Evolutionary conservation across 2,797 vertebrate genomes (phyloP).

Genomic region (Pelochelys cantorii): DNA sequence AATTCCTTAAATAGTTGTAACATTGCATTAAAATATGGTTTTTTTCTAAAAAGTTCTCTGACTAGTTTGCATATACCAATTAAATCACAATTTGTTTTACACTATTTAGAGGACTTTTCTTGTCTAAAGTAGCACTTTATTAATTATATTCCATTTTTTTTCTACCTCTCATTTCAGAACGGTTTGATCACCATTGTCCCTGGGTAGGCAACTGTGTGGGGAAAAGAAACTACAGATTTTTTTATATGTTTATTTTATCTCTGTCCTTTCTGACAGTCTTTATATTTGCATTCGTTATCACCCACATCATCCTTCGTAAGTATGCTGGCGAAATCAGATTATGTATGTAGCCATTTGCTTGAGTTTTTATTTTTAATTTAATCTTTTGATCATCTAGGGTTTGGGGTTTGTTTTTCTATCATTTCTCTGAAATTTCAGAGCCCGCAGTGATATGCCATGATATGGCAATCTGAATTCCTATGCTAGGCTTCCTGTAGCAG

Average conservation of each 20-base stretch:
- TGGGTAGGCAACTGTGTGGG: constrained; percentile 99
- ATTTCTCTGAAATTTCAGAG: constrained; percentile 53
- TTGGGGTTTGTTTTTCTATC: constrained; percentile 70
- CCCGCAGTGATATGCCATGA: background rate
- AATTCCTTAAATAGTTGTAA: constrained; percentile 37
- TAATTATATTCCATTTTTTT: constrained; percentile 78
- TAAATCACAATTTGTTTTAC: constrained; percentile 9
- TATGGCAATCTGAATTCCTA: background rate
- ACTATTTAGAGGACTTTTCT: constrained; percentile 42
- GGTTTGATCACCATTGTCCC: constrained; percentile 99
- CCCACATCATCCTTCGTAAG: constrained; percentile 98
- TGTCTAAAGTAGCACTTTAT: constrained; percentile 57
- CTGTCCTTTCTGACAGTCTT: constrained; percentile 99
- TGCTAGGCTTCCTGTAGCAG: constrained; percentile 12
- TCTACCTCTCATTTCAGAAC: constrained; percentile 90
- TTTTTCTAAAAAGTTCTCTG: constrained; percentile 39
- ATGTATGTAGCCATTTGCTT: constrained; percentile 77
- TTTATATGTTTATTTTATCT: constrained; percentile 99
- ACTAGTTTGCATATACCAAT: constrained; percentile 39
- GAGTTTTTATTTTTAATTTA: constrained; percentile 74
- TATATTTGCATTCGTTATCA: constrained; percentile 98
- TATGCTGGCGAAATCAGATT: constrained; percentile 83
- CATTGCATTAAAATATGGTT: constrained; percentile 29
- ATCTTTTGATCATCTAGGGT: constrained; percentile 71
- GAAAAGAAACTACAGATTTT: constrained; percentile 99